Evolutionary conservation across 1,140 invertebrate species (phyloP).

Genomic region (Drosophila tsacasi): DNA sequence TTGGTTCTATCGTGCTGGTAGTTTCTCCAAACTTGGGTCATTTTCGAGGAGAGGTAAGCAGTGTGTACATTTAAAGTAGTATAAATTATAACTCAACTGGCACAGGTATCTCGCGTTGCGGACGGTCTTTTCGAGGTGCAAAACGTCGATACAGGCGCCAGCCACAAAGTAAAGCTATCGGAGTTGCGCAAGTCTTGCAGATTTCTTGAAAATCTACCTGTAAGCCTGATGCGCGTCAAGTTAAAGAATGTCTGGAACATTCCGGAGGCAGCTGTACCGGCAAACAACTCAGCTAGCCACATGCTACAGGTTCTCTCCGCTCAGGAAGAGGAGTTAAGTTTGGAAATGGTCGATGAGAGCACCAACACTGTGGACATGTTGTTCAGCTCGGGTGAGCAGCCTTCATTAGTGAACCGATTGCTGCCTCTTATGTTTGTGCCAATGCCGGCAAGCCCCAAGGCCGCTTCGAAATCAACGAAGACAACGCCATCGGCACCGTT

Average conservation of each 20-base stretch:
- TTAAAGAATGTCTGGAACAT: conserved; percentile 41
- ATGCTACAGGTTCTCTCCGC: conserved; percentile 16
- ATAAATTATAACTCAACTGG: no score
- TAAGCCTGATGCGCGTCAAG: conserved; percentile 29
- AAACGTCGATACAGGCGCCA: conserved; percentile 56
- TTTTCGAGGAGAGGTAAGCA: conserved; percentile 54
- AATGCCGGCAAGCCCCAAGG: background rate
- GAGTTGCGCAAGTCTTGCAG: conserved; percentile 52
- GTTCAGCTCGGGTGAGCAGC: conserved; percentile 1
- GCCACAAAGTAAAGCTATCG: conserved; percentile 1
- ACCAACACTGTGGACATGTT: conserved; percentile 34
- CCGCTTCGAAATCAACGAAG: background rate
- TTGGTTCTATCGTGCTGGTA: conserved; percentile 51
- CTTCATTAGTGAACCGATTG: conserved; percentile 44
- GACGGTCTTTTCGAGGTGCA: conserved; percentile 20
- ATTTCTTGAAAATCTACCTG: conserved; percentile 55
- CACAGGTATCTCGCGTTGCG: conserved; percentile 17
- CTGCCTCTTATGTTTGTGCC: conserved; percentile 50
- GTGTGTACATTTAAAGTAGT: no score
- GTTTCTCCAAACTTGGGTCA: conserved; percentile 1
- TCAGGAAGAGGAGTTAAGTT: conserved; percentile 1
- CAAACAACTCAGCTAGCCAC: conserved; percentile 20
- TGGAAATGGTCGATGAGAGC: conserved; percentile 16
- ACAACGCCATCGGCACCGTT: background rate
- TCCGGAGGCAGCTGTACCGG: conserved; percentile 33